Percentiles rank a stretch among this genome's conserved stretches.
Conservation (phyloP, 2,113 vertebrate genomes). For the Colinus virginianus region DNA sequence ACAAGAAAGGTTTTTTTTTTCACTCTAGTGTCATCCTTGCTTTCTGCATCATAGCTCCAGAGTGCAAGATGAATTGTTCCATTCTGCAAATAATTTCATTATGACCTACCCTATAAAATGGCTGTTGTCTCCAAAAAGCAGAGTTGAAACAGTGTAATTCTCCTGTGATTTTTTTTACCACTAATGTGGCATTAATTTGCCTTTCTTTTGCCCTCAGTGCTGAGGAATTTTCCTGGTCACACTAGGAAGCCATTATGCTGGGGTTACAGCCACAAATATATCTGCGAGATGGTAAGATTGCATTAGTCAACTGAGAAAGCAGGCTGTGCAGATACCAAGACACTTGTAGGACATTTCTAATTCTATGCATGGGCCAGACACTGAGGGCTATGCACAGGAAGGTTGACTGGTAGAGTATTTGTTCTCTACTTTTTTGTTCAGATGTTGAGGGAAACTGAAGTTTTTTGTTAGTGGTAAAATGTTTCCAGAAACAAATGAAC, state of each 20-base stretch:
- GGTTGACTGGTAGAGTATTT: background rate
- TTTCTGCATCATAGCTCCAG: background rate
- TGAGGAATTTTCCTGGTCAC: background rate
- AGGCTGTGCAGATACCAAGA: background rate
- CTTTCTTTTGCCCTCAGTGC: background rate
- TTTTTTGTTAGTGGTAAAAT: background rate
- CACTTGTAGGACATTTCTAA: background rate
- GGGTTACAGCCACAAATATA: background rate
- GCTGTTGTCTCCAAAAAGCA: background rate
- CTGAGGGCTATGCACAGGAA: background rate
- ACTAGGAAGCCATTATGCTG: background rate
- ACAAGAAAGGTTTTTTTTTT: background rate
- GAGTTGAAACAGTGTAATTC: background rate
- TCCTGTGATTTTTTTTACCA: background rate
- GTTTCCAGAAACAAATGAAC: background rate
- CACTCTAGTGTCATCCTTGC: background rate
- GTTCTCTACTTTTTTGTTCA: background rate
- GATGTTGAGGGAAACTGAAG: background rate
- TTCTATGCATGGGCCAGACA: accelerated
- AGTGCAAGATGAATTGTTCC: background rate
- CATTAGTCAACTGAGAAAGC: background rate
- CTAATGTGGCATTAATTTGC: background rate
- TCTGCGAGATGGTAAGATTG: background rate
- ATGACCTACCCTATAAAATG: background rate
- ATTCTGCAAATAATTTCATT: background rate